Evolutionary conservation across 2,888 invertebrate species (phyloP).

Genomic region (Meghimatium bilineatum): DNA sequence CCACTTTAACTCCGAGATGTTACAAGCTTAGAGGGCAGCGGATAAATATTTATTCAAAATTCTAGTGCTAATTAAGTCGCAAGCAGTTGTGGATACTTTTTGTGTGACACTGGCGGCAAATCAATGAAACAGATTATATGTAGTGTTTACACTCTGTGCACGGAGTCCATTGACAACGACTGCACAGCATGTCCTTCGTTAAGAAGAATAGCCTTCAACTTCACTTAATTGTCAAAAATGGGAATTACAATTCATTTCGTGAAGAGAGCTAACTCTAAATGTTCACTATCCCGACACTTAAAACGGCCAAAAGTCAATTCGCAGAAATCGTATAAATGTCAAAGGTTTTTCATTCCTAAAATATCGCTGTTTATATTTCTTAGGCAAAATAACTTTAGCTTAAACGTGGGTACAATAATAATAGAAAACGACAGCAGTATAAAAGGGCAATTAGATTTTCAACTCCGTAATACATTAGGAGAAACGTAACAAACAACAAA

Average conservation of each 20-base stretch:
- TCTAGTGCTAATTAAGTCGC: constrained; percentile 42
- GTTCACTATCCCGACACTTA: constrained; percentile 15
- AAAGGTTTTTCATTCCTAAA: neutral
- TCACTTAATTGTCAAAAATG: constrained; percentile 44
- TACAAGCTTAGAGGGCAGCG: constrained; percentile 43
- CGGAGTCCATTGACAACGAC: constrained; percentile 32
- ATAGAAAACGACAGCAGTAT: neutral
- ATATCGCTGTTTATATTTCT: neutral
- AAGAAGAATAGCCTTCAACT: constrained; percentile 33
- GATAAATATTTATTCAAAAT: constrained; percentile 50
- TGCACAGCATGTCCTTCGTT: constrained; percentile 43
- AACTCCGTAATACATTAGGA: neutral
- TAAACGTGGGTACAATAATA: neutral
- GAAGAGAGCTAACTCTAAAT: neutral
- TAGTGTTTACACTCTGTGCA: constrained; percentile 34
- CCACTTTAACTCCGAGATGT: constrained; percentile 44
- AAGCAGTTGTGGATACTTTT: constrained; percentile 45
- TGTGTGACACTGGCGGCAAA: constrained; percentile 14
- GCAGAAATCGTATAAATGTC: neutral
- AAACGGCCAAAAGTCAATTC: neutral
- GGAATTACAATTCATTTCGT: constrained; percentile 35
- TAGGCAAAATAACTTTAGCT: neutral
- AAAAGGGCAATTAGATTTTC: neutral
- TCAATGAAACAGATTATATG: constrained; percentile 42
- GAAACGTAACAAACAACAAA: neutral